These are phyloP conservation scores for Sus scrofa DNA, from an alignment of 2,113 vertebrate species.

Conservation along the genomic window DNA sequence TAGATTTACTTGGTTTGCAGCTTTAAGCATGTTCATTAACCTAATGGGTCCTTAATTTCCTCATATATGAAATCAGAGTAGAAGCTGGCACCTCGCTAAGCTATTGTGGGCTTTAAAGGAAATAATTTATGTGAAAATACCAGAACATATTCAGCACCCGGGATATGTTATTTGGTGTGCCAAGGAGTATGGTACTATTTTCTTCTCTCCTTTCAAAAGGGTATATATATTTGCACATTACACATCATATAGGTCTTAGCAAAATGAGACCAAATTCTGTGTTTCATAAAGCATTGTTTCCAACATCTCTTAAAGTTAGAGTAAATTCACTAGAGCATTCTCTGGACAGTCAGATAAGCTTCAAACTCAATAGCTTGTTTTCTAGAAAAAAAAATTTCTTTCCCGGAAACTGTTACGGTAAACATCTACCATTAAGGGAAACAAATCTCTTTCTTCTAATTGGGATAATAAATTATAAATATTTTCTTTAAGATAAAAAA, in stretches of 20 bases:
- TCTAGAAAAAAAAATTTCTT: neutral
- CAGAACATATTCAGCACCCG: neutral
- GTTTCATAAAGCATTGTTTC: constrained; percentile 62
- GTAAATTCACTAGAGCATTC: constrained; percentile 59
- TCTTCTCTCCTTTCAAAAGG: constrained; percentile 4
- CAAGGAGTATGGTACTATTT: constrained; percentile 27
- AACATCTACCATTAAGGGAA: neutral
- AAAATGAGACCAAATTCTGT: constrained; percentile 43
- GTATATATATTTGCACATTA: constrained; percentile 1
- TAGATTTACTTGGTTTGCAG: constrained; percentile 12
- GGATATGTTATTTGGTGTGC: neutral
- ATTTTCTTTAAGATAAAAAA: neutral
- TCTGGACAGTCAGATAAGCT: constrained; percentile 4
- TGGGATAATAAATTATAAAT: constrained; percentile 16
- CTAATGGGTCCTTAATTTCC: constrained; percentile 51
- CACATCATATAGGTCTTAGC: constrained; percentile 8
- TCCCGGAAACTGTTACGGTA: neutral
- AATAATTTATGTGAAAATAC: constrained; percentile 47
- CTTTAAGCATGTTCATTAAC: constrained; percentile 61
- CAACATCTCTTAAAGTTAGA: constrained; percentile 40
- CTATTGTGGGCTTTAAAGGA: constrained; percentile 36
- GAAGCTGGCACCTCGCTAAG: neutral
- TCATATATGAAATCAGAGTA: constrained; percentile 48
- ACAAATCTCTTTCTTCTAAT: constrained; percentile 32
- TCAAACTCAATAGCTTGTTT: constrained; percentile 54